Evolutionary conservation across 1,140 invertebrate species (phyloP).

Genomic region (Lithobius niger): DNA sequence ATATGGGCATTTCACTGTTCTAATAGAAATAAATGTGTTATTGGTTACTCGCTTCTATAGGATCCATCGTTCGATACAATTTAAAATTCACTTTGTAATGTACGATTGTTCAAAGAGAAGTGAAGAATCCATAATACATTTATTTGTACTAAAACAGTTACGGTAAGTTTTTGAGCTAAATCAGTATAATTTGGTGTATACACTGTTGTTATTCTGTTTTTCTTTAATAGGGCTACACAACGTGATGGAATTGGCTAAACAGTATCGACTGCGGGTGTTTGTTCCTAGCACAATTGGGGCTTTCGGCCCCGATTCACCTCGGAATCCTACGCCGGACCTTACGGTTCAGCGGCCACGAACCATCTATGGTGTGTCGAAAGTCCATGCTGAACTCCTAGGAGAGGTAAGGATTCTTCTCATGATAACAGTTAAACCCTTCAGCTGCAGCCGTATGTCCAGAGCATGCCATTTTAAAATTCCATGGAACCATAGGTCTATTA

Average conservation of each 20-base stretch:
- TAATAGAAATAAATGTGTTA: no score
- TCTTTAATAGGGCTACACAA: constrained; percentile 65
- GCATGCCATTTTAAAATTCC: constrained; percentile 1
- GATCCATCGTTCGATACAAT: no score
- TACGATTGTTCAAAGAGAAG: no score
- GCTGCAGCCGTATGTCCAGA: no score
- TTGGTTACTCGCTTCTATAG: no score
- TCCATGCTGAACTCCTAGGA: constrained; percentile 79
- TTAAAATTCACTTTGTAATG: no score
- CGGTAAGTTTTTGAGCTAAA: constrained; percentile 2
- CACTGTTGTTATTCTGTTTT: not conserved
- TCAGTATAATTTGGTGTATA: constrained; percentile 6
- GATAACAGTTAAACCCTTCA: no score
- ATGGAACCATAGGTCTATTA: no score
- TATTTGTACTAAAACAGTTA: no score
- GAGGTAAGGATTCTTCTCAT: constrained; percentile 47
- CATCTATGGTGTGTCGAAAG: constrained; percentile 91
- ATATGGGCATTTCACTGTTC: no score
- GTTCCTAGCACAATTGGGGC: constrained; percentile 91
- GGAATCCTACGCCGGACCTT: constrained; percentile 80
- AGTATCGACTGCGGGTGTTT: constrained; percentile 71
- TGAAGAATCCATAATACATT: no score
- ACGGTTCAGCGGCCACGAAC: constrained; percentile 80
- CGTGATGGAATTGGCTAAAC: constrained; percentile 75
- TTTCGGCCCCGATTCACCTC: constrained; percentile 81